A percentile compares a stretch with the other conserved stretches of the same genome.
Evolutionary conservation across 2,113 vertebrate genomes (phyloP).

Genomic region (Ceuthmochares aereus): DNA sequence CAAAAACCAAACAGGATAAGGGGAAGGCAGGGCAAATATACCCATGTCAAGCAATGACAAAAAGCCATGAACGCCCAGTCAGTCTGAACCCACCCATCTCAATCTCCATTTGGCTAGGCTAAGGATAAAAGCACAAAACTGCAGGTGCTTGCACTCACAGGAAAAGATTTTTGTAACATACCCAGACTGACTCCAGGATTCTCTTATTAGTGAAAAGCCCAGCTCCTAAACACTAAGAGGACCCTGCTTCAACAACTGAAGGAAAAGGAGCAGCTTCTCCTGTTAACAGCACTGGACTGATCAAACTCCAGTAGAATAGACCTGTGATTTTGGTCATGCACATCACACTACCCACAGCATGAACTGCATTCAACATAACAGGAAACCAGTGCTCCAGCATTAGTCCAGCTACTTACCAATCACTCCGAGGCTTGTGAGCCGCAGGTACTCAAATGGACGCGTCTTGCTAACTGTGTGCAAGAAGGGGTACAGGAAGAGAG

Average conservation of each 20-base stretch:
- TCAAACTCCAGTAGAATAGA: not conserved
- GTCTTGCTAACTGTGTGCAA: constrained; percentile 99
- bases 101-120: not conserved
- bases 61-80: not conserved
- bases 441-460: constrained; percentile 94
- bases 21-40: not conserved
- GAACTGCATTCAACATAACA: not conserved
- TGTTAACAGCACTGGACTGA: not conserved
- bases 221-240: not conserved
- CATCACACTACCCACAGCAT: not conserved
- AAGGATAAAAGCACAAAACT: not conserved
- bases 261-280: not conserved
- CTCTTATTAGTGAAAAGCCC: not conserved
- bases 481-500: constrained; percentile 96
- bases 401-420: constrained; percentile 82
- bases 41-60: not conserved
- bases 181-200: not conserved
- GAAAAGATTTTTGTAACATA: not conserved
- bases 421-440: constrained; percentile 95
- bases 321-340: not conserved
- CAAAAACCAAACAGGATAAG: not conserved
- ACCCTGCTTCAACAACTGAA: not conserved
- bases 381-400: not conserved
- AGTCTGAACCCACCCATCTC: not conserved
- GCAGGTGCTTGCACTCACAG: not conserved